Base-by-base conservation (phyloP, 2,888 invertebrate species). In the Odontocolon sp. region DNA sequence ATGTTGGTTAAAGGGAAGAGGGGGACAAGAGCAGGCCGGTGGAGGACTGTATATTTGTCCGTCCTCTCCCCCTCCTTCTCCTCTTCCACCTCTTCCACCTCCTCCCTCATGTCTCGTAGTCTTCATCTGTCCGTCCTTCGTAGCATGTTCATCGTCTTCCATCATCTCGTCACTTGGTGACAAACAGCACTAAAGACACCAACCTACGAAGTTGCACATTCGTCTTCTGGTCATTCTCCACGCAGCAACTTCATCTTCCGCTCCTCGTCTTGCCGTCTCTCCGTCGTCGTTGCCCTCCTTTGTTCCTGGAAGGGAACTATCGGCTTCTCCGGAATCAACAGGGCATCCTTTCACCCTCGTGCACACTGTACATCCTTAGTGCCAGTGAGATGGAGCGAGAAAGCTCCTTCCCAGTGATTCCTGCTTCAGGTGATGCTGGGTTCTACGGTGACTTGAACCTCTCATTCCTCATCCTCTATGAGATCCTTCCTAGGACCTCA, bases 21-120 rank as follows among this genome's bases (percentile, higher is more conserved):
- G 72, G 77, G 78, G 42, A 77, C 73, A 78, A 71, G 75, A 63
- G 78, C 80, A 63, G 80, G 76, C 81, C 79, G 80, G 80, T 81
- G 80, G 80, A 78, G 80, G 80, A 82, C 85, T 85, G 82, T 83
- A 83, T 86, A 86, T 87, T 4, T 82, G 84, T 84, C 80, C 81
- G 82, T 84, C 83, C 84, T 84, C 82, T 78, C 83, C 80, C 74
- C 82, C 80, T 83, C 80, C 81, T 81, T 76, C 81, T 73, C 77
- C 80, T 81, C 75, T 81, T 81, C 71, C 80, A 72, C 74, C 75
- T 54, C 59, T 57, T 76, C 76, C 67, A 36, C 11, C 21, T 54
- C 16, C 36, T 3, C 9, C 11, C 64, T 21, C 5, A 18, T 14
- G 9, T 31, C 31, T 36, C 76, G 45, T 67, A 5, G 11, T 38